Evolutionary conservation across 2,113 vertebrate genomes (phyloP), one percentile per base, ranked within the genome.

Genomic region (Boulengeromyrus knoepffleri): DNA sequence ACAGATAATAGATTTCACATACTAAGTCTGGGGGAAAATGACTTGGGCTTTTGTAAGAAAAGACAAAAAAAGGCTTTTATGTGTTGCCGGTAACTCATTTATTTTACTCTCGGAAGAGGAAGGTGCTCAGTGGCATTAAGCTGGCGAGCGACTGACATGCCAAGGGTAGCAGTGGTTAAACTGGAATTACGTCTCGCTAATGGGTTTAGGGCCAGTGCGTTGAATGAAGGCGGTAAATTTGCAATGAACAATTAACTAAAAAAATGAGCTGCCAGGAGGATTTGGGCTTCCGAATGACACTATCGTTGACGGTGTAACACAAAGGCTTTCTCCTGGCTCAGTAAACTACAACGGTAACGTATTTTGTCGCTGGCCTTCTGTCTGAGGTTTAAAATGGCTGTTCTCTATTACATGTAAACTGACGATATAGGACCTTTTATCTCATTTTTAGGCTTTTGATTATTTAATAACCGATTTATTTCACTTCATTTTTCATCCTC

Each of bases 1-100:
- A 87, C 56, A 70, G 84, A 86, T 87, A 70, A 90, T 90, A 70
- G 83, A 90, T 90, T 87, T 85, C 50, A 56, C 80, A 62, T 85
- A 85, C 9, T 42, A 27, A 84, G 31, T 84, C 77, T 85, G 74
- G 50, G 39, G 47, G 47, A 36, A 42, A 84, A 42, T 85, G 27
- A 46, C 89, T 84, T 8, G 39, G 21, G 39, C n/a, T 62, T 89
- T 46, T 89, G 50, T 24, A 85, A 89, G 52, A 62, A 31, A 66
- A 45, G 39, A 21, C 24, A 6, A 52, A 36, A 50, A 49, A 62
- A 58, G 24, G 2, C 39, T 39, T 89, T 85, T 89, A 42, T 58
- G 77, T 42, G 53, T 56, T 39, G 42, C 46, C 49, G 24, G 89
- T 62, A 56, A 46, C 77, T 89, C 85, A 24, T 87, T 53, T 87